These are phyloP conservation scores for Sinocyclocheilus maitianheensis DNA, from an alignment of 2,113 vertebrate species.

Conservation along the genomic window DNA sequence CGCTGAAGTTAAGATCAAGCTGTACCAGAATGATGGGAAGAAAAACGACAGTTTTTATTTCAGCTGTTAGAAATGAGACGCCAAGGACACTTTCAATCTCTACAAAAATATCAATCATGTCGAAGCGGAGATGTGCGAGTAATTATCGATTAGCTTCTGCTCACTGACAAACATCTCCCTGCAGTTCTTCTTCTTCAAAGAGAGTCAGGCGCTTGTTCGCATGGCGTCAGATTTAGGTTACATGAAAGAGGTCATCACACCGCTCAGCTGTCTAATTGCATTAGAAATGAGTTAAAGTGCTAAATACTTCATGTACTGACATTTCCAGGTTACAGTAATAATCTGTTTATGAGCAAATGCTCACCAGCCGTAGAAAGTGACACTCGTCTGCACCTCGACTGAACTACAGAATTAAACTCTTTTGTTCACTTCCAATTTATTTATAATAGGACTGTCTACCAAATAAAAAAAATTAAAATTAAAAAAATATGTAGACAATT, in stretches of 20 bases:
- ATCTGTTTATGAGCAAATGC: slow-evolving; percentile 20
- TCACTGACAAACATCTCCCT: not conserved
- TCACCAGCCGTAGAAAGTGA: not conserved
- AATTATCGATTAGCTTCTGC: slow-evolving; percentile 12
- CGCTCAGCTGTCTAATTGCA: slow-evolving; percentile 15
- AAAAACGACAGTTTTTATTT: not conserved
- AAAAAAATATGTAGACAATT: not conserved
- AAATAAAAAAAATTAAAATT: not conserved
- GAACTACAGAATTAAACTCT: not conserved
- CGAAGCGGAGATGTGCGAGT: not conserved
- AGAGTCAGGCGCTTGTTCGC: not conserved
- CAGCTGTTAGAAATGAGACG: not conserved
- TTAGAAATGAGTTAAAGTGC: slow-evolving; percentile 2
- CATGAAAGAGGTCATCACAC: not conserved
- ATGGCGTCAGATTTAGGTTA: too few relatives aligned
- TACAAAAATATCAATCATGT: slow-evolving; percentile 7
- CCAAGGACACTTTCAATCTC: slow-evolving; percentile 52
- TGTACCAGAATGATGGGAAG: too few relatives aligned
- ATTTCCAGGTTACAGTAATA: not conserved
- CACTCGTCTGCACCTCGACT: not conserved
- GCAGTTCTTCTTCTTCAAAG: not conserved
- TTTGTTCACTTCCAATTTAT: not conserved
- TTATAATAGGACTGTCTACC: not conserved
- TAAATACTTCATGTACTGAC: not conserved
- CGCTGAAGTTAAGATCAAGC: too few relatives aligned